Conservation (phyloP, 2,797 vertebrate species). For the Anabacerthia variegaticeps region DNA sequence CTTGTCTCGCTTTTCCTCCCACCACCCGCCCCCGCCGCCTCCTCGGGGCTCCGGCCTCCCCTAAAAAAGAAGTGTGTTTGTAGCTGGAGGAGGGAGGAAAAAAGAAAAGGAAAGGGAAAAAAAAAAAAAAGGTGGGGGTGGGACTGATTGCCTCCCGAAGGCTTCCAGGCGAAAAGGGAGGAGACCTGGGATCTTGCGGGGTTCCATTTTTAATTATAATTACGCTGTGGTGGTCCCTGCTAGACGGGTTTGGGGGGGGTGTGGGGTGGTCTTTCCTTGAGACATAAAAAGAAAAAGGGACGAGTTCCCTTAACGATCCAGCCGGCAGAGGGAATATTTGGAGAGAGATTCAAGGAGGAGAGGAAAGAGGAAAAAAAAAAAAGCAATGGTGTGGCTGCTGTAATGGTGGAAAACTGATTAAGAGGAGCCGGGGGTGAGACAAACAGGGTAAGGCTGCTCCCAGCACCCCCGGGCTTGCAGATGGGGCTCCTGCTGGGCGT, state of each 20-base stretch:
- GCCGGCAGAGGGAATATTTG: conserved; percentile 8
- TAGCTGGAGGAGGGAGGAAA: conserved; percentile 34
- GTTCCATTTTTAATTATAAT: conserved; percentile 61
- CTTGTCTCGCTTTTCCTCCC: not conserved
- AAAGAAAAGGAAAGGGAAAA: not conserved
- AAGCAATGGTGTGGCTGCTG: conserved; percentile 22
- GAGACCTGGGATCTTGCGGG: conserved; percentile 52
- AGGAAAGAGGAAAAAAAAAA: not conserved
- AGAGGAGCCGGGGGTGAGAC: conserved; percentile 59
- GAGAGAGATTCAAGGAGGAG: not conserved
- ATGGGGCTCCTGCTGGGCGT: not conserved
- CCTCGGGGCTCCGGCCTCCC: conserved; percentile 29
- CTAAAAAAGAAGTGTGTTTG: conserved; percentile 60
- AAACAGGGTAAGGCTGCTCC: conserved; percentile 50
- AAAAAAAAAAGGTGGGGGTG: conserved; percentile 23
- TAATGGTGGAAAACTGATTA: conserved; percentile 68
- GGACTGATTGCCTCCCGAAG: conserved; percentile 18
- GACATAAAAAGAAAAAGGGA: not conserved
- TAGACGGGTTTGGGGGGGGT: not conserved
- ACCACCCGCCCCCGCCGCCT: not conserved
- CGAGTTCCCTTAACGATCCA: not conserved
- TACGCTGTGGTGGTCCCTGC: conserved; percentile 1
- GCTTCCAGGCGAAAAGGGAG: conserved; percentile 54
- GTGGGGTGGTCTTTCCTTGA: not conserved
- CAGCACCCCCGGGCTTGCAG: conserved; percentile 11